Evolutionary conservation across 2,113 vertebrate species (phyloP), one percentile per base, ranked within the genome.

Genomic region (Ariopsis seemanni): DNA sequence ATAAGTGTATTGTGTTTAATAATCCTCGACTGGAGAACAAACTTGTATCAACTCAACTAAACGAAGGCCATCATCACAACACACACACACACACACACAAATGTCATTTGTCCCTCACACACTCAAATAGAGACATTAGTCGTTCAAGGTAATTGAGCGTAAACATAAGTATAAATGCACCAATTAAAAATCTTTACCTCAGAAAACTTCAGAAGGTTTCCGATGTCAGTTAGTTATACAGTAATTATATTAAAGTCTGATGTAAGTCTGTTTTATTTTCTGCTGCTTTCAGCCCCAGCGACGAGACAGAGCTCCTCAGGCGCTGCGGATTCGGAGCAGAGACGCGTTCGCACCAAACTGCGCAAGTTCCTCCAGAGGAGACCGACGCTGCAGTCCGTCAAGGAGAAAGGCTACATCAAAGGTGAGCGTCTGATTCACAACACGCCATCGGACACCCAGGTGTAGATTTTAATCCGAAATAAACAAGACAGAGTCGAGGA

Each of bases 391-490:
- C 96, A 97, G 91, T 93, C 95, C 0, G 94, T 97, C 87, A 92
- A 96, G 8, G 97, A 97, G 34, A 94, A 94, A 86, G 97, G 97
- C 88, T 97, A 97, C 93, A 97, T 97, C 90, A 95, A 91, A 91
- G 96, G 96, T 96, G 91, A 42, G 22, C 30, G 0, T 17, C 7
- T 30, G 4, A 14, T 5, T 10, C 30, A 1, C 5, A 18, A 55
- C 18, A 30, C n/a, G 18, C 53, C n/a, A 10, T 30, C 25, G 30
- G 12, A 17, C 12, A 57, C 7, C 48, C 50, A n/a, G 48, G 22
- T 0, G 15, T 12, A 12, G 74, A 77, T 8, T 25, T 77, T 14
- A 14, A 53, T 55, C 20, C 74, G 18, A 14, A n/a, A 6, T 53
- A 14, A 14, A 52, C 18, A 50, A 50, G 20, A 75, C 34, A 8